phyloP scores from a whole-genome alignment of 2,888 invertebrate genomes.

The Blastobasis lacticolella region DNA sequence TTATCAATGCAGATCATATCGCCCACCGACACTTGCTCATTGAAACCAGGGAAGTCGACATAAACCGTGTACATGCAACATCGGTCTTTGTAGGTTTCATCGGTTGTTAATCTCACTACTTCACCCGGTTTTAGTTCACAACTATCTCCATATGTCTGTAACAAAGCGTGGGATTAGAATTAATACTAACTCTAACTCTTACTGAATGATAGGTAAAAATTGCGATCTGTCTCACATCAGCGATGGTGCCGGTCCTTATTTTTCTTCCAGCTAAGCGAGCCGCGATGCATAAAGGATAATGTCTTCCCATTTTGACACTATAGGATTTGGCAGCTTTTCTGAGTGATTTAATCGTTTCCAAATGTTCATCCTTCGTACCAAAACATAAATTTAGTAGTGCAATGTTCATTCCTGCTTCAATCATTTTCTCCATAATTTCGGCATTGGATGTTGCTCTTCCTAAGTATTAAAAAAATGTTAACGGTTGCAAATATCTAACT shows the following conservation, averaged over 20 bases:
- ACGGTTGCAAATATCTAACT: no score
- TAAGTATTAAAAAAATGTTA: constrained; percentile 12
- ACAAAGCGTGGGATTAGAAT: constrained; percentile 11
- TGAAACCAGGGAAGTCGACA: constrained; percentile 68
- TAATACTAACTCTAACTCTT: background rate
- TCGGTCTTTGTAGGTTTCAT: constrained; percentile 70
- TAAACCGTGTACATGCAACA: constrained; percentile 72
- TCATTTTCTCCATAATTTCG: constrained; percentile 59
- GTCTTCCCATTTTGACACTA: constrained; percentile 74
- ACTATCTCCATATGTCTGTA: constrained; percentile 43
- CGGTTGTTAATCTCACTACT: constrained; percentile 64
- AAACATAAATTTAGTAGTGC: constrained; percentile 60
- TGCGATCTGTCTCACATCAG: constrained; percentile 74
- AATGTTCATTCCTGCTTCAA: constrained; percentile 70
- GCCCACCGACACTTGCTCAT: constrained; percentile 64
- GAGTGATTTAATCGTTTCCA: constrained; percentile 55
- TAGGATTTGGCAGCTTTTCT: constrained; percentile 68
- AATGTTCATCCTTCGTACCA: constrained; percentile 49
- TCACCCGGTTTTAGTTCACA: constrained; percentile 60
- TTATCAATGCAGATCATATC: constrained; percentile 73
- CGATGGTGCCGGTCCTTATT: constrained; percentile 88
- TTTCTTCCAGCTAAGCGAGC: constrained; percentile 90
- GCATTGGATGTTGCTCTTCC: constrained; percentile 46
- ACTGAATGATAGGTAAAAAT: background rate
- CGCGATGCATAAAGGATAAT: constrained; percentile 86